Conservation (phyloP, 2,113 vertebrate genomes). For the Falcunculus frontatus region DNA sequence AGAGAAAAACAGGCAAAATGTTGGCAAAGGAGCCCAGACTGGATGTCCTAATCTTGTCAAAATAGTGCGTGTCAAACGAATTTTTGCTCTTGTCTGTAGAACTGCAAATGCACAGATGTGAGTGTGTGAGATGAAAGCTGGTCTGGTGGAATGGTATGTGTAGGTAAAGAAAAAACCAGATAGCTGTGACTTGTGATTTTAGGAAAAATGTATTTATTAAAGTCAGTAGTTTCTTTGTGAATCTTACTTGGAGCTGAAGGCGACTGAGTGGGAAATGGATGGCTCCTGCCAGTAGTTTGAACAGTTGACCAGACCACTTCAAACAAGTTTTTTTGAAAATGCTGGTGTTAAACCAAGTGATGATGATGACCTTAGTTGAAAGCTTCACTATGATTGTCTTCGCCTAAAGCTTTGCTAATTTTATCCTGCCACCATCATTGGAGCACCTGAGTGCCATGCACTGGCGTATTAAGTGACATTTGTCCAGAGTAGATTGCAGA, state of each 20-base stretch:
- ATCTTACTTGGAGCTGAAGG: neutral
- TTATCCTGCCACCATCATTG: neutral
- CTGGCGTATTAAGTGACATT: rapidly evolving
- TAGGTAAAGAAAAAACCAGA: neutral
- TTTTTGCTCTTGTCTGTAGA: neutral
- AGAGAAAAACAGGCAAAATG: neutral
- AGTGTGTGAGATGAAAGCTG: neutral
- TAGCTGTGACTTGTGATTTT: neutral
- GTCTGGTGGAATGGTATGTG: neutral
- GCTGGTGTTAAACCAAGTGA: neutral
- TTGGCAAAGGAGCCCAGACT: neutral
- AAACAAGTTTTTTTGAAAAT: neutral
- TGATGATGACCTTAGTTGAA: neutral
- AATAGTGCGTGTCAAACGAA: neutral
- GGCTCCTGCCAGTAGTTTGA: neutral
- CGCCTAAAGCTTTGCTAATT: neutral
- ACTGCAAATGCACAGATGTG: rapidly evolving
- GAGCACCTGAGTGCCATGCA: neutral
- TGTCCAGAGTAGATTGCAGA: neutral
- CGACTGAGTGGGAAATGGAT: neutral
- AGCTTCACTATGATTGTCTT: neutral
- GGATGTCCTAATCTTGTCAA: neutral
- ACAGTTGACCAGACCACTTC: neutral
- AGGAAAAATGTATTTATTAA: neutral
- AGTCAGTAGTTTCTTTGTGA: neutral